Evolutionary conservation across 2,797 vertebrate genomes (phyloP), one percentile per base, ranked within the genome.

Genomic region (Phoxinus dragarum): DNA sequence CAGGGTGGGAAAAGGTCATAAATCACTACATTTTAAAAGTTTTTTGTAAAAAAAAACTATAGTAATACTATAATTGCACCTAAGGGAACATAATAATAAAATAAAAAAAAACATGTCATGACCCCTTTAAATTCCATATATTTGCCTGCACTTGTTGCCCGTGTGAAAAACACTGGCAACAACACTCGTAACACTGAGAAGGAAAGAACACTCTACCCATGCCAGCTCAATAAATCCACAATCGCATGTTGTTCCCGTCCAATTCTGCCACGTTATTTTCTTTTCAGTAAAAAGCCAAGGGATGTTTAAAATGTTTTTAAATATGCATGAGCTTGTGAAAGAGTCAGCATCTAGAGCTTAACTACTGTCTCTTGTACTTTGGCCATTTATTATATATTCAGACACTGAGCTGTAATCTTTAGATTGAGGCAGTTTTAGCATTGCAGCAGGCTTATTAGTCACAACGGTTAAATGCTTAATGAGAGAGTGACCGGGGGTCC

Each of bases 371-470:
- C 31, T 83, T 77, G 69, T 77, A 31, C 5, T 56, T 79, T 23
- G 1, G 31, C 11, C 76, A 44, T 87, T 81, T 74, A 71, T 61
- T 74, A 67, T 66, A 27, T 69, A 52, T 69, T 73, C 11, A 23
- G n/a, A 36, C 31, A 73, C 8, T 21, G 66, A 42, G 21, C 31
- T 64, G 40, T 36, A 52, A 68, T 67, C 52, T 81, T 59, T 72
- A 71, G 17, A 85, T 71, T 80, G 54, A 68, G 80, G 73, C 52
- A 19, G 67, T 68, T 66, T 44, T 27, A 79, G 61, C 54, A 84
- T 86, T 81, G 83, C 82, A 89, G 78, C 86, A 86, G 73, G 34
- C 23, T 8, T 8, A 89, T 90, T 90, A 90, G 88, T 91, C 77
- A 5, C 17, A 54, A 44, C 4, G 2, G 68, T 56, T 27, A 82